Base-by-base conservation (phyloP, 2,888 invertebrate species). In the Panopea generosa region DNA sequence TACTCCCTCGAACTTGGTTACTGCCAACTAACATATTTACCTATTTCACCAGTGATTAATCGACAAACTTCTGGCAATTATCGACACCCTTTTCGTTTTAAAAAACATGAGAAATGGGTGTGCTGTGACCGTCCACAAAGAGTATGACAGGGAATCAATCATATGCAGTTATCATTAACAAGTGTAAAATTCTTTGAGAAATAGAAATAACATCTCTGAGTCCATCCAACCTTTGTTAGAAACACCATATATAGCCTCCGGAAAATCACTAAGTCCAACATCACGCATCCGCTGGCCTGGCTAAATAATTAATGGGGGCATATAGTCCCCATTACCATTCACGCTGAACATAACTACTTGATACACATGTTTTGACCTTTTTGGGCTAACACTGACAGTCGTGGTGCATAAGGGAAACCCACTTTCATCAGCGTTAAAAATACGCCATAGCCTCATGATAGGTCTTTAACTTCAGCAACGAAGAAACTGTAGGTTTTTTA, bases 381-480 rank as follows among this genome's bases (percentile, higher is more conserved):
- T n/a, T n/a, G n/a, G n/a, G n/a, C n/a, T n/a, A n/a, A 68, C 68
- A 2, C 40, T 11, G 16, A 7, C 40, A 11, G 40, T 11, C 40
- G 7, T 40, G 40, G 16, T 16, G 7, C 16, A 16, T 40, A 40
- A 40, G 40, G 40, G 40, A 40, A 40, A 40, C 16, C 40, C 40
- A 16, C 9, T 11, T 11, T 40, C 40, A 16, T 40, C 40, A 40
- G 40, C 40, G 16, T 40, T 40, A 7, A n/a, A n/a, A n/a, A n/a
- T n/a, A n/a, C 40, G 40, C 16, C 40, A 16, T 16, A 16, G 40
- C 7, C 16, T 16, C 7, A 11, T 7, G 40, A 16, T n/a, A n/a
- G n/a, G n/a, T n/a, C n/a, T n/a, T n/a, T n/a, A n/a, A n/a, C n/a
- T n/a, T n/a, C n/a, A n/a, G n/a, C n/a, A n/a, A n/a, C n/a, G n/a